Evolutionary conservation across 2,113 vertebrate species (phyloP), one percentile per base, ranked within the genome.

Genomic region (Struthidea cinerea): DNA sequence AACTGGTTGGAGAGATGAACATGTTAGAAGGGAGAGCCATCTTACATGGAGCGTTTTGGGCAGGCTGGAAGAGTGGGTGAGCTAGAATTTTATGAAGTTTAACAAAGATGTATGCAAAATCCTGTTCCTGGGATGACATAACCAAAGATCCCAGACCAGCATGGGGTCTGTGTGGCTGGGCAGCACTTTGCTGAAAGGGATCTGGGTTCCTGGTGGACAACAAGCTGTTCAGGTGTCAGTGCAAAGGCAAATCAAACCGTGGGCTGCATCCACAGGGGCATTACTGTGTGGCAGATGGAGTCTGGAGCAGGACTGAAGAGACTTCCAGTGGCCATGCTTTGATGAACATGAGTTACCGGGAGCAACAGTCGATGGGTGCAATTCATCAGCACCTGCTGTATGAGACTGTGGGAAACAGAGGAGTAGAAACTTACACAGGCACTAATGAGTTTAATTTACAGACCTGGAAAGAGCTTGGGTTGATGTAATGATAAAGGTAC

Each of bases 161-260:
- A 3, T 16, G 17, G 8, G 17, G 4, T 35, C 21, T 39, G 8
- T 16, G 33, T 27, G 30, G 5, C 33, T 30, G 7, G 18, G 28
- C 13, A 50, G 16, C 19, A 37, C 8, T 30, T 67, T 67, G 46
- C 11, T 50, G 44, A 35, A 69, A 35, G 18, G 18, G 11, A 19
- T 9, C 16, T 11, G 10, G 11, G 8, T 5, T 78, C 17, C 44
- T 64, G 15, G 8, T 33, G 11, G 24, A 53, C 27, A 84, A 16
- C 1, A 23, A 52, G 11, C 11, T 32, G 26, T 39, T 10, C 7
- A 8, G 1, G 4, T 12, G 10, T 21, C 16, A 41, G 22, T 27
- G 27, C 5, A 37, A 35, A 80, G 4, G 7, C 10, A 56, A 44
- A 49, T 20, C 2, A 3, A 44, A 35, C 18, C 17, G n/a, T 49